Conservation (phyloP, 23 tunicate species). For the Ascidia mentula region DNA sequence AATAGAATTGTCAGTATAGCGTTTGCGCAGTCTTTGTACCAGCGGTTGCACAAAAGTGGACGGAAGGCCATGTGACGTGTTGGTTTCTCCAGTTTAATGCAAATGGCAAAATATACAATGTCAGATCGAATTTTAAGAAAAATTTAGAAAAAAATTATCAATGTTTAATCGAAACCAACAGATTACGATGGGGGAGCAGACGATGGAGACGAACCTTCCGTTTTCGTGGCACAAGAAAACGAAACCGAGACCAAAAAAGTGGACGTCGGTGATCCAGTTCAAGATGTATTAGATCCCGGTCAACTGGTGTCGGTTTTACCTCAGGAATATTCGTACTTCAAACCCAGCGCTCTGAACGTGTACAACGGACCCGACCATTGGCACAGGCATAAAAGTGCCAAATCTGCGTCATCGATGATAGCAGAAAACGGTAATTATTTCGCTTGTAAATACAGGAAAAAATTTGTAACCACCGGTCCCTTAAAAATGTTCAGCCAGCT, state of each 20-base stretch:
- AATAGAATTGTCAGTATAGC: too few relatives aligned
- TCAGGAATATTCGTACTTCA: slow-evolving; percentile 82
- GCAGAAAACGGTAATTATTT: neutral
- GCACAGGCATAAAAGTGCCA: slow-evolving; percentile 22
- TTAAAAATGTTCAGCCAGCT: too few relatives aligned
- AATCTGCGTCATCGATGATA: neutral
- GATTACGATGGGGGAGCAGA: neutral
- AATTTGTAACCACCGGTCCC: too few relatives aligned
- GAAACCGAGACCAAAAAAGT: neutral
- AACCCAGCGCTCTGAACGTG: slow-evolving; percentile 45
- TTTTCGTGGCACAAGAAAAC: neutral
- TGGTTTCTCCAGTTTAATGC: too few relatives aligned
- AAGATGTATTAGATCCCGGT: neutral
- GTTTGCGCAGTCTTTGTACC: too few relatives aligned
- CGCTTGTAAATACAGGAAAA: neutral
- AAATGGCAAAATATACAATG: too few relatives aligned
- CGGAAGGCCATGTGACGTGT: too few relatives aligned
- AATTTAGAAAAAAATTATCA: too few relatives aligned
- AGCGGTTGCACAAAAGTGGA: too few relatives aligned
- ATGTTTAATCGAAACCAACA: too few relatives aligned
- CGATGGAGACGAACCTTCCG: neutral
- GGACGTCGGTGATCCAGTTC: too few relatives aligned
- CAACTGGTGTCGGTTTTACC: slow-evolving; percentile 18
- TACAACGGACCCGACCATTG: slow-evolving; percentile 75
- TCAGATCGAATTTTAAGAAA: too few relatives aligned